These are phyloP conservation scores for Phragmatobia fuliginosa DNA, from an alignment of 2,888 invertebrate species.

Conservation along the genomic window DNA sequence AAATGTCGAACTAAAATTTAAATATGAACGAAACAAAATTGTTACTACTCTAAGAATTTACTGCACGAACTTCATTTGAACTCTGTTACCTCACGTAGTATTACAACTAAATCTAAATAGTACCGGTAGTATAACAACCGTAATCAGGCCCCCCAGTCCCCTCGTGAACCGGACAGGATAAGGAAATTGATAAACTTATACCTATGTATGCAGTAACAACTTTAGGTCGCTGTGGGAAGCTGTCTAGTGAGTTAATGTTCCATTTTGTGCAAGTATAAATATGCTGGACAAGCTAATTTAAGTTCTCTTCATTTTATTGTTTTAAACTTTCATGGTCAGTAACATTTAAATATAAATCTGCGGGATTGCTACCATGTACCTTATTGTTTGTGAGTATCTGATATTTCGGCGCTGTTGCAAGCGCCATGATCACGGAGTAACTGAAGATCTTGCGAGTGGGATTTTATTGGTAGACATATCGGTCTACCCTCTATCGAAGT, in stretches of 20 bases:
- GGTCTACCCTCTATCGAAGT: too few relatives aligned
- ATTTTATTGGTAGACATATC: too few relatives aligned
- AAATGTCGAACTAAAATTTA: not conserved
- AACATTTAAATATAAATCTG: too few relatives aligned
- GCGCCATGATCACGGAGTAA: too few relatives aligned
- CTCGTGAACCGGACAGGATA: conserved; percentile 39
- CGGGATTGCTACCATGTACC: too few relatives aligned
- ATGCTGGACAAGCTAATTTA: not conserved
- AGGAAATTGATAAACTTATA: conserved; percentile 36
- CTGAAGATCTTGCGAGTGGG: too few relatives aligned
- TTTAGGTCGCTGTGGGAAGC: not conserved
- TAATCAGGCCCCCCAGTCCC: conserved; percentile 33
- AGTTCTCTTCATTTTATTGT: too few relatives aligned
- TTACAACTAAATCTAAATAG: conserved; percentile 1
- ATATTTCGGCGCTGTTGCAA: too few relatives aligned
- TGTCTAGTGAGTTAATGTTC: not conserved
- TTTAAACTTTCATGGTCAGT: too few relatives aligned
- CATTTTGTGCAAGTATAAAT: not conserved
- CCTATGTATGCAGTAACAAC: not conserved
- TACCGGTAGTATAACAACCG: conserved; percentile 24
- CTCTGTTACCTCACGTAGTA: not conserved
- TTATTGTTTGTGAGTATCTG: too few relatives aligned
- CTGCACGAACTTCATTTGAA: not conserved
- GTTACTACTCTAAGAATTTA: not conserved
- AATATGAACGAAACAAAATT: not conserved